phyloP scores from a whole-genome alignment of 2,113 vertebrate genomes.

The Macheiramphus alcinus region DNA sequence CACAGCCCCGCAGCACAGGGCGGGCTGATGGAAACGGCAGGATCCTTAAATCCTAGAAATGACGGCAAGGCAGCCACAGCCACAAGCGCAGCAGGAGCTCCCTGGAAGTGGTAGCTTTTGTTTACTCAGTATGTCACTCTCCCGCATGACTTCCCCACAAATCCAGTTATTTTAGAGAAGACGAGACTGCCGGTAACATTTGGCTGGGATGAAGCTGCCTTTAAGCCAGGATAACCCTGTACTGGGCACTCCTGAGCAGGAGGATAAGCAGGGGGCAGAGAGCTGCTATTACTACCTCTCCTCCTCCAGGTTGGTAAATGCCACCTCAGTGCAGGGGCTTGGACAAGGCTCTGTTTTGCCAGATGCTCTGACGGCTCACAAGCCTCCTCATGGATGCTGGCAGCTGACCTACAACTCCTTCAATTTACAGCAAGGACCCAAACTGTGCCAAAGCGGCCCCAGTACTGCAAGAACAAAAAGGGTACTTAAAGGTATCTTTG shows the following conservation, averaged over 20 bases:
- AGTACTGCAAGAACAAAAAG: neutral
- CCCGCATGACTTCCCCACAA: neutral
- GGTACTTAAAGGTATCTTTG: neutral
- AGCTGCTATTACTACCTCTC: neutral
- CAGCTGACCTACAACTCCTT: neutral
- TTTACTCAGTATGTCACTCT: neutral
- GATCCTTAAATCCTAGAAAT: neutral
- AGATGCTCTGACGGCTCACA: neutral
- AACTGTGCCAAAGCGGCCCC: fast-evolving
- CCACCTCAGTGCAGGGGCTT: neutral
- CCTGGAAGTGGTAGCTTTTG: neutral
- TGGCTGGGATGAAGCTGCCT: neutral
- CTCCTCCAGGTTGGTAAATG: neutral
- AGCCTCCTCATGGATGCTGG: neutral
- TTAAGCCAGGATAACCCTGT: neutral
- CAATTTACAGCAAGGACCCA: neutral
- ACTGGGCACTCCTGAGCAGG: neutral
- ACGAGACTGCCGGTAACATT: neutral
- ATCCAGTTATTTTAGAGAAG: neutral
- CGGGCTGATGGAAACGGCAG: slow-evolving; percentile 19
- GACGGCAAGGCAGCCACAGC: slow-evolving; percentile 15
- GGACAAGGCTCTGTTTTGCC: neutral
- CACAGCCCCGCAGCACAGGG: neutral
- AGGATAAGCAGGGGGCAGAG: neutral
- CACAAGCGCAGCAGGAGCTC: neutral